These are phyloP conservation scores for Xylota segnis DNA, from an alignment of 2,888 invertebrate genomes.

Conservation along the genomic window DNA sequence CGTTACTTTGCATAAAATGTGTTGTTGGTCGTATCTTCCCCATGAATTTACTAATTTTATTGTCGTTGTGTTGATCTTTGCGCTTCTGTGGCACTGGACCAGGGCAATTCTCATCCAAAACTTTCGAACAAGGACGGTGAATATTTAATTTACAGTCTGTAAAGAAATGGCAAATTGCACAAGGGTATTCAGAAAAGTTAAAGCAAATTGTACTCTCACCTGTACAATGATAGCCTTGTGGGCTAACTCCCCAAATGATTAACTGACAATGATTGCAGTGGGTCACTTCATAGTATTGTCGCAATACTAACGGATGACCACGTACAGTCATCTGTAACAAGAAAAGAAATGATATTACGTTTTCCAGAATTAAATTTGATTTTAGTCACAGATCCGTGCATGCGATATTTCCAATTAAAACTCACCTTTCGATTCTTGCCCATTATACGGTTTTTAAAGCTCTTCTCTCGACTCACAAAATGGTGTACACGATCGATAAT, in stretches of 20 bases:
- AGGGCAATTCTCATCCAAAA: conserved; percentile 93
- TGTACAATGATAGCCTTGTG: conserved; percentile 98
- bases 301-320: conserved; percentile 95
- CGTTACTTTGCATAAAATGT: conserved; percentile 70
- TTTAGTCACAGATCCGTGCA: neutral
- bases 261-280: conserved; percentile 97
- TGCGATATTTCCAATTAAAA: conserved; percentile 5
- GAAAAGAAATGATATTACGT: neutral
- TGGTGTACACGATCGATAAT: conserved; percentile 91
- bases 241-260: conserved; percentile 97
- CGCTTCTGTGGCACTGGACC: conserved; percentile 87
- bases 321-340: conserved; percentile 89
- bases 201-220: conserved; percentile 86
- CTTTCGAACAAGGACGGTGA: conserved; percentile 92
- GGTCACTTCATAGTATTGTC: conserved; percentile 95
- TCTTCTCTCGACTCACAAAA: conserved; percentile 94
- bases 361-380: neutral
- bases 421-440: conserved; percentile 88
- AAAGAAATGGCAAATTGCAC: neutral
- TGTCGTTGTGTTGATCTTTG: conserved; percentile 87
- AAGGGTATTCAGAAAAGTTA: conserved; percentile 19
- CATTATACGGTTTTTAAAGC: conserved; percentile 88
- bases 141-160: conserved; percentile 93
- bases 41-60: conserved; percentile 90
- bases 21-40: conserved; percentile 86